Conservation (phyloP, 2,888 invertebrate species). For the Dicyrtoma fusca region DNA sequence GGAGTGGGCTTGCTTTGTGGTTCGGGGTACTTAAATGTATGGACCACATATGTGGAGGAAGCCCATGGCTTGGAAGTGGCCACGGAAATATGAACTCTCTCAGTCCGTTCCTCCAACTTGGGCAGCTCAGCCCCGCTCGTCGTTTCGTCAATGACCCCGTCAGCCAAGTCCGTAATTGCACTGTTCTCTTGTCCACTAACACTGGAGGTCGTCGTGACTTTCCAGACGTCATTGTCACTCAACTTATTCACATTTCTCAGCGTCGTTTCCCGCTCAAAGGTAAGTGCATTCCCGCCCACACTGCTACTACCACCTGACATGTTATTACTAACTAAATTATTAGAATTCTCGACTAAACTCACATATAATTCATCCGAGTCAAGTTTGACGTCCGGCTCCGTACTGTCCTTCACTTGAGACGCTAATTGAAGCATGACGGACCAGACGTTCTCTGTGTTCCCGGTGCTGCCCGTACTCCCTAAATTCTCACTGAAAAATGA, state of each 20-base stretch:
- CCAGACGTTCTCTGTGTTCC: constrained; percentile 51
- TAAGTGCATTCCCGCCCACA: not conserved
- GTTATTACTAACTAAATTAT: not conserved
- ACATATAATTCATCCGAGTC: constrained; percentile 40
- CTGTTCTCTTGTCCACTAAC: constrained; percentile 18
- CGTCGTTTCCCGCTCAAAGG: not conserved
- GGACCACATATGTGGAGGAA: constrained; percentile 51
- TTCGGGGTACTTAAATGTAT: constrained; percentile 54
- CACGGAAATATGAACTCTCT: not conserved
- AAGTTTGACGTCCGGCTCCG: constrained; percentile 17
- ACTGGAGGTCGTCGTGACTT: constrained; percentile 39
- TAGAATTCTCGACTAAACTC: constrained; percentile 17
- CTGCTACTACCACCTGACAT: not conserved
- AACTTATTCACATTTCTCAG: too few species aligned
- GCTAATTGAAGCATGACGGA: constrained; percentile 50
- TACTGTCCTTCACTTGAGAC: constrained; percentile 15
- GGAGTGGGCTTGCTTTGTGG: constrained; percentile 28
- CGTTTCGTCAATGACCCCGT: constrained; percentile 35
- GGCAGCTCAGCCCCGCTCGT: constrained; percentile 30
- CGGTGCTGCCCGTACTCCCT: constrained; percentile 29
- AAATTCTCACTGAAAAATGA: constrained; percentile 41
- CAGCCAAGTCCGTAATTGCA: constrained; percentile 33
- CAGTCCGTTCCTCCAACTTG: not conserved
- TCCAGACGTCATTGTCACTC: constrained; percentile 30
- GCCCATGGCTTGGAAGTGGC: constrained; percentile 52